phyloP scores from a whole-genome alignment of 2,888 invertebrate species.

The Trilocha varians region DNA sequence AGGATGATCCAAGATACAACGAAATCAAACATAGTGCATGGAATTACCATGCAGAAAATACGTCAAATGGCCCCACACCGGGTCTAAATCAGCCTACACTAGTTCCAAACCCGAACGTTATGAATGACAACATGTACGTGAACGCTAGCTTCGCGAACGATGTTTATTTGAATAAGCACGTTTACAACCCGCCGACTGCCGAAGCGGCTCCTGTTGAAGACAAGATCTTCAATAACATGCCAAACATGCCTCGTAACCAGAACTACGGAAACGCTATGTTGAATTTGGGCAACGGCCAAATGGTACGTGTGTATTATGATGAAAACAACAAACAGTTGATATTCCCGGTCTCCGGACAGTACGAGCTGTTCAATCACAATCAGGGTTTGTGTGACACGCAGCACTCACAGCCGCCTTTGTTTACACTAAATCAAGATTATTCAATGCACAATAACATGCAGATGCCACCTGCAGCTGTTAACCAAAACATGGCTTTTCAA shows the following conservation, averaged over 20 bases:
- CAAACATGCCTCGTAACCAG: constrained; percentile 43
- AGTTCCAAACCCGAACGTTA: constrained; percentile 32
- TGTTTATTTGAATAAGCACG: constrained; percentile 55
- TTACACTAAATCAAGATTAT: constrained; percentile 57
- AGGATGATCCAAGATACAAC: constrained; percentile 62
- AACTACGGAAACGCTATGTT: constrained; percentile 62
- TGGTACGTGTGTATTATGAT: constrained; percentile 58
- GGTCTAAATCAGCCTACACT: constrained; percentile 38
- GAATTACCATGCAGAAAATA: constrained; percentile 57
- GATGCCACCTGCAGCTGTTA: constrained; percentile 27
- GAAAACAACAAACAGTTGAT: constrained; percentile 63
- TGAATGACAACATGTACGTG: constrained; percentile 51
- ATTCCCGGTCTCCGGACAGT: constrained; percentile 61
- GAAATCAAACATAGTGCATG: constrained; percentile 61
- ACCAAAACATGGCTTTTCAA: constrained; percentile 31
- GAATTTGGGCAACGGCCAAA: constrained; percentile 60
- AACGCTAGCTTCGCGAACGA: constrained; percentile 46
- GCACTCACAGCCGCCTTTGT: constrained; percentile 41
- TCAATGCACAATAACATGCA: constrained; percentile 42
- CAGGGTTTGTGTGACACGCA: constrained; percentile 50
- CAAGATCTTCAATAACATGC: constrained; percentile 38
- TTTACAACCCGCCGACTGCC: constrained; percentile 41
- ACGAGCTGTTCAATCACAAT: constrained; percentile 59
- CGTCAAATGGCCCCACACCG: constrained; percentile 51
- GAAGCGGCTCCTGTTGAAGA: constrained; percentile 48